These are phyloP conservation scores for Temnothorax rugatulus DNA, from an alignment of 2,888 invertebrate species.

Conservation along the genomic window DNA sequence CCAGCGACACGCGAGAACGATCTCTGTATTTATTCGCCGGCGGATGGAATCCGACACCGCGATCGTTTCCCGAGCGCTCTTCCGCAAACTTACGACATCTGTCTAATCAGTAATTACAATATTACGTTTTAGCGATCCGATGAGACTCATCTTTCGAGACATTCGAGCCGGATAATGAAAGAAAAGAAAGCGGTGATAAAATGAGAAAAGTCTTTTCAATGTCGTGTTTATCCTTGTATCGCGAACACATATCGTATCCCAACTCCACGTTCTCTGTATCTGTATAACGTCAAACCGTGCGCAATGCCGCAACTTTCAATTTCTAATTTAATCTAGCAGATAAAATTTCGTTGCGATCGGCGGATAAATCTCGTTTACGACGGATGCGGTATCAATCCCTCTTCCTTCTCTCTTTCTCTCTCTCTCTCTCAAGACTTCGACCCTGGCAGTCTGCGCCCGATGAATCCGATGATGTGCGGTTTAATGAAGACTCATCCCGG, in stretches of 20 bases:
- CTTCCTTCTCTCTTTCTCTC: not conserved
- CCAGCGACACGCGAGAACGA: slow-evolving; percentile 58
- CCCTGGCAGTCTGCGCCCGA: not conserved
- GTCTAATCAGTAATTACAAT: not conserved
- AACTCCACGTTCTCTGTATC: not conserved
- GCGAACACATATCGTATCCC: not conserved
- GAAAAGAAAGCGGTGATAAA: not conserved
- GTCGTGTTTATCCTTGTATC: not conserved
- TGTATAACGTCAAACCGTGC: not conserved
- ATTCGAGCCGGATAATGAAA: not conserved
- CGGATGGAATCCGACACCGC: slow-evolving; percentile 12
- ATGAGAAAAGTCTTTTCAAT: not conserved
- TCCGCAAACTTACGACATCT: not conserved
- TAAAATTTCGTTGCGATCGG: not conserved
- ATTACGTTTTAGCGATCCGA: not conserved
- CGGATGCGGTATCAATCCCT: not conserved
- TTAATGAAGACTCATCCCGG: slow-evolving; percentile 25
- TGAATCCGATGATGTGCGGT: slow-evolving; percentile 22
- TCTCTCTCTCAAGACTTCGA: not conserved
- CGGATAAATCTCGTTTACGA: not conserved
- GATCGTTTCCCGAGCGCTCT: not conserved
- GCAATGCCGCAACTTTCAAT: not conserved
- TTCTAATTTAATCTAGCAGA: not conserved
- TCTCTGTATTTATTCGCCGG: slow-evolving; percentile 13
- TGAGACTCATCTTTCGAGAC: not conserved